A percentile compares a stretch with the other conserved stretches of the same genome.
These are phyloP conservation scores for Acomys russatus DNA, from an alignment of 2,797 vertebrate species.

Conservation along the genomic window DNA sequence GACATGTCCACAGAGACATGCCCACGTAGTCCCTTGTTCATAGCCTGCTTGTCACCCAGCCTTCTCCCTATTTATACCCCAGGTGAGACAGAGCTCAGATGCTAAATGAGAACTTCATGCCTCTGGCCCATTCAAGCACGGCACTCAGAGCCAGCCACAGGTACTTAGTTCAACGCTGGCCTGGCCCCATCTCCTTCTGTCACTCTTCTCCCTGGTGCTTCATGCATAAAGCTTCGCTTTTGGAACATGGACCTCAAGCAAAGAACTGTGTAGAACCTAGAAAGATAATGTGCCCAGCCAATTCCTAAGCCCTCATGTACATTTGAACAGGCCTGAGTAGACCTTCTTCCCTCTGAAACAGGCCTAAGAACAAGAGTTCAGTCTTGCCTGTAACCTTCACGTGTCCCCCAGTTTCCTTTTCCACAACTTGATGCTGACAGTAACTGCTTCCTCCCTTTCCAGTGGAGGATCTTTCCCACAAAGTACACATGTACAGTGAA, in stretches of 20 bases:
- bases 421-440: neutral
- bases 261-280: neutral
- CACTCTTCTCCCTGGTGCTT: neutral
- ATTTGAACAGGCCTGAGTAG: neutral
- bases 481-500: neutral
- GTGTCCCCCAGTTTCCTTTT: neutral
- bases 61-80: neutral
- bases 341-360: neutral
- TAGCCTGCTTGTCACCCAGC: neutral
- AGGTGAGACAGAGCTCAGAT: neutral
- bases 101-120: rapidly evolving
- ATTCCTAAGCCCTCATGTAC: neutral
- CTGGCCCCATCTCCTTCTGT: neutral
- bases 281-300: neutral
- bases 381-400: neutral
- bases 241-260: neutral
- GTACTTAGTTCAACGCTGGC: neutral
- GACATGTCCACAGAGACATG: neutral
- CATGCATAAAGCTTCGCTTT: neutral
- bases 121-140: neutral
- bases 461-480: neutral
- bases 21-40: neutral
- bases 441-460: conserved; percentile 15
- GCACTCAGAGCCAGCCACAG: neutral
- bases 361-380: neutral